Percentiles rank a stretch among this genome's conserved stretches.
Conservation (phyloP, 1,140 invertebrate genomes). For the Anthonomus grandis region DNA sequence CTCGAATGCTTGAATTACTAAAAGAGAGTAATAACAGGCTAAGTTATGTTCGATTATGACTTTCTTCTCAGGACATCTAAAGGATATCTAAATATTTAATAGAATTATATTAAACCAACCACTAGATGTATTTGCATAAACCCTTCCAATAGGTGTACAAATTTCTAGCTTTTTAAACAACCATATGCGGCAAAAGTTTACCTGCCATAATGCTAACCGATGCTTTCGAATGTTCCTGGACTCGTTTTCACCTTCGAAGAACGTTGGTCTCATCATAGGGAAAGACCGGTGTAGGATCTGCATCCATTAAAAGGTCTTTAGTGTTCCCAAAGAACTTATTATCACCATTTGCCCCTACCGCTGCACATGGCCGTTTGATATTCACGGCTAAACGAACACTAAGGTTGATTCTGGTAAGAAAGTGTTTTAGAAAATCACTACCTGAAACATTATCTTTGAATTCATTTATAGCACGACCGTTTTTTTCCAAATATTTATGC, state of each 20-base stretch:
- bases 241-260: neutral
- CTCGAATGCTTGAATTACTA: too few species aligned
- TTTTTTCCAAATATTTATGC: too few species aligned
- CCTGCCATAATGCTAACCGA: neutral
- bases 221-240: neutral
- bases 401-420: too few species aligned
- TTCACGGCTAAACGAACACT: too few species aligned
- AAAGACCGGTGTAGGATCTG: neutral
- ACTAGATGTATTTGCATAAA: neutral
- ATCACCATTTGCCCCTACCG: neutral
- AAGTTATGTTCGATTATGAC: constrained; percentile 1
- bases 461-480: too few species aligned
- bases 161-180: too few species aligned
- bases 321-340: neutral
- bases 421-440: too few species aligned
- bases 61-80: neutral
- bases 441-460: too few species aligned
- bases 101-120: neutral
- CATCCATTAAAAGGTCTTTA: constrained; percentile 2
- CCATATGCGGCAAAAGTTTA: too few species aligned
- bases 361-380: too few species aligned
- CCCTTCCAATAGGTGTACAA: neutral
- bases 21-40: neutral
- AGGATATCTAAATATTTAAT: neutral
- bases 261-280: constrained; percentile 1